A percentile compares a stretch with the other conserved stretches of the same genome.
Evolutionary conservation across 2,888 invertebrate species (phyloP).

Genomic region (Eupithecia centaureata): DNA sequence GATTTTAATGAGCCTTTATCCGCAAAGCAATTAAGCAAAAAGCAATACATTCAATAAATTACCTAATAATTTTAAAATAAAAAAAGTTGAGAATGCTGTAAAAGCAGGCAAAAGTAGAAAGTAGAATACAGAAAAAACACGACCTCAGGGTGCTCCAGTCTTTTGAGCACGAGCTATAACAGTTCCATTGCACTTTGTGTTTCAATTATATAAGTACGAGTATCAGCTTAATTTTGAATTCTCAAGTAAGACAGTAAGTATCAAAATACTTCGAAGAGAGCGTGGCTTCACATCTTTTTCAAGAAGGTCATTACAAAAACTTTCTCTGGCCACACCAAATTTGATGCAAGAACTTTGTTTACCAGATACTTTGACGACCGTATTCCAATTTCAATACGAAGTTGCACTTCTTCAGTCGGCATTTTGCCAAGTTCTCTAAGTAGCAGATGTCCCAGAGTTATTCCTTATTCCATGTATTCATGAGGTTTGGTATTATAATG

Average conservation of each 20-base stretch:
- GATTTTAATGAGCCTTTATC: too few species aligned
- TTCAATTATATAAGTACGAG: not conserved
- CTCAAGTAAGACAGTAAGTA: too few species aligned
- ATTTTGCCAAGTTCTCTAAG: conserved; percentile 27
- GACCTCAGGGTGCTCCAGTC: too few species aligned
- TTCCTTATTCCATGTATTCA: conserved; percentile 30
- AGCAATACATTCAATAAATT: too few species aligned
- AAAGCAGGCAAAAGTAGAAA: too few species aligned
- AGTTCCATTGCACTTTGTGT: not conserved
- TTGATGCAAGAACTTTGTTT: conserved; percentile 14
- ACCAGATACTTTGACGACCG: conserved; percentile 20
- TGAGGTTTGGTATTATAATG: conserved; percentile 28
- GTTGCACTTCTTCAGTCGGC: conserved; percentile 29
- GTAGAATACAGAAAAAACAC: too few species aligned
- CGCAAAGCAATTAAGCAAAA: too few species aligned
- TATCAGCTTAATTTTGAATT: too few species aligned
- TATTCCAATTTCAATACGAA: conserved; percentile 26
- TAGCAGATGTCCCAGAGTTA: conserved; percentile 31
- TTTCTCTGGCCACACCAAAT: not conserved
- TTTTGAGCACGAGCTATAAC: too few species aligned
- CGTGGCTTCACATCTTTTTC: not conserved
- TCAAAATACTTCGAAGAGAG: too few species aligned
- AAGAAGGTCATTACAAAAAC: not conserved
- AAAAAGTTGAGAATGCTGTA: too few species aligned
- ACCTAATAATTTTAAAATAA: too few species aligned